These are phyloP conservation scores for Herminia tarsipennalis DNA, from an alignment of 2,888 invertebrate species.

Conservation along the genomic window DNA sequence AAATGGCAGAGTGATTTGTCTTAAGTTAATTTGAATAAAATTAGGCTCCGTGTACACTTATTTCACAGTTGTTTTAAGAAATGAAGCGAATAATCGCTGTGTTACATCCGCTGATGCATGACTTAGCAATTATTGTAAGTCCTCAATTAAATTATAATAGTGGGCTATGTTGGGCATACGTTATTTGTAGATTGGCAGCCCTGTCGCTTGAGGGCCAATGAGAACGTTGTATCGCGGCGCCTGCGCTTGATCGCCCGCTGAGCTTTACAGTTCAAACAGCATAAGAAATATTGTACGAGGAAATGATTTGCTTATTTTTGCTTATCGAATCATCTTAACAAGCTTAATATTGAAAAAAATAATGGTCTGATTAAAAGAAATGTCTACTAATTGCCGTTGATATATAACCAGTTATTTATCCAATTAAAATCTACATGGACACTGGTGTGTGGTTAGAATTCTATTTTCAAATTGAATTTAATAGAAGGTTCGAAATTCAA, in stretches of 20 bases:
- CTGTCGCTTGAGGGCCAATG: constrained; percentile 77
- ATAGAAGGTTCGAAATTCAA: constrained; percentile 20
- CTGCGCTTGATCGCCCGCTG: constrained; percentile 77
- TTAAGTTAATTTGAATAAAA: constrained; percentile 40
- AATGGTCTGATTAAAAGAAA: too few species aligned
- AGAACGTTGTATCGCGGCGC: constrained; percentile 77
- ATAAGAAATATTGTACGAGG: constrained; percentile 49
- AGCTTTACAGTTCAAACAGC: constrained; percentile 65
- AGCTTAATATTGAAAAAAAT: constrained; percentile 22
- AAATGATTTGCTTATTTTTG: constrained; percentile 47
- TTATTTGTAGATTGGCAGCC: constrained; percentile 80
- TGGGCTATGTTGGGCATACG: constrained; percentile 58
- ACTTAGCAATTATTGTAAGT: constrained; percentile 63
- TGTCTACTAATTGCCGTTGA: too few species aligned
- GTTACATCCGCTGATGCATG: constrained; percentile 54
- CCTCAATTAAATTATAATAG: constrained; percentile 77
- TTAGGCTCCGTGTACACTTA: constrained; percentile 44
- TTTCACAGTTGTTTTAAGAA: constrained; percentile 28
- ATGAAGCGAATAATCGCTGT: constrained; percentile 50
- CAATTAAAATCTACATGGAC: too few species aligned
- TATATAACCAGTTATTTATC: too few species aligned
- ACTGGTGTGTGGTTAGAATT: too few species aligned
- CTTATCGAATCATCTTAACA: constrained; percentile 28
- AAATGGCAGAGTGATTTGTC: constrained; percentile 19
- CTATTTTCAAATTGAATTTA: too few species aligned